These are phyloP conservation scores for Nephotettix cincticeps DNA, from an alignment of 1,140 invertebrate genomes.

Conservation along the genomic window DNA sequence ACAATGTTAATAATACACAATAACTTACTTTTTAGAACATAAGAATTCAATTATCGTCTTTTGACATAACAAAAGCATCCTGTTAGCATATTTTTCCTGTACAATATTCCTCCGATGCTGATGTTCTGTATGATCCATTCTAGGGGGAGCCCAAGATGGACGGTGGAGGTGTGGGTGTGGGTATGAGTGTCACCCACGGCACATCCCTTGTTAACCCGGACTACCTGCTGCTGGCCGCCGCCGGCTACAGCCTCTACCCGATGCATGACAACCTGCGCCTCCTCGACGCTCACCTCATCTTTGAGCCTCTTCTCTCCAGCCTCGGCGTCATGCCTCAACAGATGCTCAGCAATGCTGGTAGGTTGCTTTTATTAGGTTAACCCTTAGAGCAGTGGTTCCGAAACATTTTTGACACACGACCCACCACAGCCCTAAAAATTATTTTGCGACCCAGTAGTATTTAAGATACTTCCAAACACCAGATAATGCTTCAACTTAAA, in stretches of 20 bases:
- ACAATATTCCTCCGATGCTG: background rate
- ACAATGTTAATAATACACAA: no score
- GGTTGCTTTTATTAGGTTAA: no score
- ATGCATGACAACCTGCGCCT: slow-evolving; percentile 80
- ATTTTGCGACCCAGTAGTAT: no score
- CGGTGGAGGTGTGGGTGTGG: background rate
- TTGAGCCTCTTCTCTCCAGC: slow-evolving; percentile 80
- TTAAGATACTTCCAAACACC: no score
- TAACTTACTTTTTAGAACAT: no score
- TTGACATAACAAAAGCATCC: no score
- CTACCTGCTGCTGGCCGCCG: slow-evolving; percentile 36
- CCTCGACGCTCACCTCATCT: slow-evolving; percentile 89
- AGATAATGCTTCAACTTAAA: no score
- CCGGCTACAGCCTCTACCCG: slow-evolving; percentile 62
- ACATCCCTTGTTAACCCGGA: slow-evolving; percentile 41
- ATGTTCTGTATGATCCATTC: background rate
- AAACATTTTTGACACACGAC: no score
- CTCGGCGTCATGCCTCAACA: slow-evolving; percentile 86
- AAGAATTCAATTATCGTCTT: no score
- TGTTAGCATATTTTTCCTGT: background rate
- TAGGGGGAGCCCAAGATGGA: slow-evolving; percentile 4
- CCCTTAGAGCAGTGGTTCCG: no score
- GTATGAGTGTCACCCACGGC: slow-evolving; percentile 37
- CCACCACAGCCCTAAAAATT: no score
- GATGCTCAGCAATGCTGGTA: slow-evolving; percentile 55